These are phyloP conservation scores for Caenorhabditis panamensis DNA, from an alignment of 2,888 invertebrate genomes.

Conservation along the genomic window DNA sequence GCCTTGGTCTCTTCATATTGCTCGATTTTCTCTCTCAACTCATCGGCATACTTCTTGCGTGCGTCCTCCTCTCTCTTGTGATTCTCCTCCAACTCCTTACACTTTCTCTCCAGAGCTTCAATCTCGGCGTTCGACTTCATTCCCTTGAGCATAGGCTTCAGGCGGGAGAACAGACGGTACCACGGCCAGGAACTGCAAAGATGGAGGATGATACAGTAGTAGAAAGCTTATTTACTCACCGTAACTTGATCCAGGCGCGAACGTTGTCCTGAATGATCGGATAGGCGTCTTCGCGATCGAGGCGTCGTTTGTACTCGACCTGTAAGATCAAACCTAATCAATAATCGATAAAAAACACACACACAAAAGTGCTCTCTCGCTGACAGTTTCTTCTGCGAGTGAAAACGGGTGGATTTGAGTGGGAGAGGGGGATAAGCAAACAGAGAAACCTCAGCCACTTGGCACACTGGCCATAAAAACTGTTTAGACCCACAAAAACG, in stretches of 20 bases:
- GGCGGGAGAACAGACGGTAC: slow-evolving; percentile 84
- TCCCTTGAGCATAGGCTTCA: slow-evolving; percentile 79
- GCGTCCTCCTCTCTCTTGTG: slow-evolving; percentile 66
- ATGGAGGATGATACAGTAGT: no score
- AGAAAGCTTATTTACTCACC: slow-evolving; percentile 33
- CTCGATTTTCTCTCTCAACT: slow-evolving; percentile 75
- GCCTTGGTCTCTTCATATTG: slow-evolving; percentile 90
- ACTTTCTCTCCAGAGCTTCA: slow-evolving; percentile 87
- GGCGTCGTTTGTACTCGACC: slow-evolving; percentile 75
- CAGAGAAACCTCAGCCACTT: slow-evolving; percentile 35
- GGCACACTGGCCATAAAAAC: slow-evolving; percentile 50
- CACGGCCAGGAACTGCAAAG: slow-evolving; percentile 99
- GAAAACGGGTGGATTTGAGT: neutral
- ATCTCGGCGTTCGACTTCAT: slow-evolving; percentile 77
- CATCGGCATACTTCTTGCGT: slow-evolving; percentile 69
- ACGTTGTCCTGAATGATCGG: slow-evolving; percentile 92
- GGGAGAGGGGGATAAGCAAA: slow-evolving; percentile 18
- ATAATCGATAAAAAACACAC: slow-evolving; percentile 13
- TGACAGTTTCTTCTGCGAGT: neutral
- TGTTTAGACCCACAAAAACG: neutral
- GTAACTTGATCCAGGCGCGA: slow-evolving; percentile 98
- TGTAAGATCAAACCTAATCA: slow-evolving; percentile 29
- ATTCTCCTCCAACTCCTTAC: slow-evolving; percentile 68
- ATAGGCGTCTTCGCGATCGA: slow-evolving; percentile 78
- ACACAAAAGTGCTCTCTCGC: neutral